Conservation (phyloP, 2,888 invertebrate species). For the Podotricha telesiphe region DNA sequence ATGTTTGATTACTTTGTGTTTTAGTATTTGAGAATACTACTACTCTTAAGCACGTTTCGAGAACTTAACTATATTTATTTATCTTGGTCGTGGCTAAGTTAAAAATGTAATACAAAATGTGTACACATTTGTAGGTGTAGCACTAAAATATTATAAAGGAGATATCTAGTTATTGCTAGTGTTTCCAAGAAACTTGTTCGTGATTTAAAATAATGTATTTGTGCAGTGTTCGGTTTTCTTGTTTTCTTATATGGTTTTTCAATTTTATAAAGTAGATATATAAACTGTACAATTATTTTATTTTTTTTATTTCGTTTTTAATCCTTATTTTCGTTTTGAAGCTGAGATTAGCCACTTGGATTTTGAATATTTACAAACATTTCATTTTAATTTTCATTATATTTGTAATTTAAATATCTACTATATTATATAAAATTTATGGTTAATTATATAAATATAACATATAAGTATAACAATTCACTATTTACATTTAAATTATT, state of each 20-base stretch:
- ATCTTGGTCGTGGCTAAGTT: background rate
- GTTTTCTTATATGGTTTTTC: background rate
- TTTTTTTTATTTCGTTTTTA: background rate
- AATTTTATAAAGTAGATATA: background rate
- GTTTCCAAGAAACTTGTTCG: background rate
- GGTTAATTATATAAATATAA: too few relatives aligned
- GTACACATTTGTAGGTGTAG: conserved; percentile 1
- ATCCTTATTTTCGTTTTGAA: too few relatives aligned
- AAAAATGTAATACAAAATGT: conserved; percentile 4
- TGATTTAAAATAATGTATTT: background rate
- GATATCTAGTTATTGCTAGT: background rate
- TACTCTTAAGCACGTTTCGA: background rate
- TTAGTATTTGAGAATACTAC: background rate
- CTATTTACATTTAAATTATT: too few relatives aligned
- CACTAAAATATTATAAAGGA: background rate
- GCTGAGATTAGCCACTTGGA: too few relatives aligned
- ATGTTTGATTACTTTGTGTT: background rate
- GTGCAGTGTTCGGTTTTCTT: too few relatives aligned
- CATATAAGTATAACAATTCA: too few relatives aligned
- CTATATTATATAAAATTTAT: too few relatives aligned
- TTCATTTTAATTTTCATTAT: too few relatives aligned
- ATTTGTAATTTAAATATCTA: too few relatives aligned
- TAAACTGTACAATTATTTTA: background rate
- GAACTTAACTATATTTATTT: conserved; percentile 7
- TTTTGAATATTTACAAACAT: too few relatives aligned